Base-by-base conservation (phyloP, 2,888 invertebrate genomes). In the Polymixis lichenea region DNA sequence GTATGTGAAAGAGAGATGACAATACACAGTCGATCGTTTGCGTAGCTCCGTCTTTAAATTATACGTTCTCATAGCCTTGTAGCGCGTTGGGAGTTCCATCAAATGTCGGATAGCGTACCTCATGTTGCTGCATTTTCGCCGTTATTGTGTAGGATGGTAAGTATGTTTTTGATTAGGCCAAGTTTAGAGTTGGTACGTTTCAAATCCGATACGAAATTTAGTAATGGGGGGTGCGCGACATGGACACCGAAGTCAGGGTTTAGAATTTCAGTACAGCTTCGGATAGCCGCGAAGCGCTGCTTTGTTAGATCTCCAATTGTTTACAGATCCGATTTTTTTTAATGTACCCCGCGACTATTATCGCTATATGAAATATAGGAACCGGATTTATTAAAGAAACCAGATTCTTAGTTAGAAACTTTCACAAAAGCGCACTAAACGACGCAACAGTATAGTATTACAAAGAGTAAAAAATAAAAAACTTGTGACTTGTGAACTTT, bases 31-130 rank as follows among this genome's bases (percentile, higher is more conserved):
- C 86, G 83, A 88, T 85, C 83, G 82, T 86, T 88, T 84, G 81
- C 91, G 68, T 92, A 92, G 87, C 94, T 94, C 93, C 96, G 96
- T 95, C 96, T 95, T 96, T 94, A 96, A 96, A 96, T 96, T 96
- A 96, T 94, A 96, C 95, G 96, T 96, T 96, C 96, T 96, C 96
- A 96, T 96, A 96, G 96, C 96, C 96, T 96, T 95, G 96, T 94
- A 94, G 92, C 90, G 85, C 81, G 71, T 73, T 86, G 84, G 86
- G 84, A 81, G 85, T 83, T 89, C 80, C 60, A 22, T 72, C 86
- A 85, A 95, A 91, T 65, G 92, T 74, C 91, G 17, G 75, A 93
- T 86, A 75, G 75, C 38, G 53, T 64, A 38, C 49, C 76, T 82
- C 69, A 46, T 2, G 73, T 69, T 84, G 77, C 22, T 75, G 78